Percentiles rank a stretch among this genome's conserved stretches.
Evolutionary conservation across 2,113 vertebrate genomes (phyloP).

Genomic region (Hiodon alosoides): DNA sequence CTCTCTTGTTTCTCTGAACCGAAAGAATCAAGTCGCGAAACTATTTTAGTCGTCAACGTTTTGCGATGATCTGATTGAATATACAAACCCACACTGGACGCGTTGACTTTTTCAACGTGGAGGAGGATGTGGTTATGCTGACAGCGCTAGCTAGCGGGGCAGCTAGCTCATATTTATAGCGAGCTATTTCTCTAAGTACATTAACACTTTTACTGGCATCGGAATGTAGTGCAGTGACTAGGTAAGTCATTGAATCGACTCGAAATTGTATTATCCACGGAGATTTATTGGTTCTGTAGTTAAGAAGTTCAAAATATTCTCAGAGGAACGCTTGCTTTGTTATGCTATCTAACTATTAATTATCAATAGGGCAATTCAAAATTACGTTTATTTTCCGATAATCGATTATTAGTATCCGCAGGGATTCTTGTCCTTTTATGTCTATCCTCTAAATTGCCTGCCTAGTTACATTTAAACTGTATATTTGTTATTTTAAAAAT

Average conservation of each 20-base stretch:
- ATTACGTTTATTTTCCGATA: too few relatives aligned
- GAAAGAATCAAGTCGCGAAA: background rate
- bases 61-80: background rate
- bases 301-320: background rate
- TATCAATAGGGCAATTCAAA: too few relatives aligned
- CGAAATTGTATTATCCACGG: background rate
- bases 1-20: background rate
- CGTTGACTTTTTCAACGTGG: slow-evolving; percentile 7
- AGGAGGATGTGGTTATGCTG: slow-evolving; percentile 28
- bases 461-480: too few relatives aligned
- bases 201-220: background rate
- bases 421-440: too few relatives aligned
- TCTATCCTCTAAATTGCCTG: too few relatives aligned
- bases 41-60: too few relatives aligned
- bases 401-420: too few relatives aligned
- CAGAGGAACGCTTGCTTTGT: background rate
- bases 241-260: slow-evolving; percentile 12
- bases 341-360: background rate
- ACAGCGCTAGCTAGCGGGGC: background rate
- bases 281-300: too few relatives aligned
- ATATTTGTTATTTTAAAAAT: too few relatives aligned
- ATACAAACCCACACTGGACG: background rate
- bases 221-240: slow-evolving; percentile 25
- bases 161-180: background rate
- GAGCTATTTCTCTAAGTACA: background rate